Base-by-base conservation (phyloP, 2,888 invertebrate species). In the Eristalis arbustorum region DNA sequence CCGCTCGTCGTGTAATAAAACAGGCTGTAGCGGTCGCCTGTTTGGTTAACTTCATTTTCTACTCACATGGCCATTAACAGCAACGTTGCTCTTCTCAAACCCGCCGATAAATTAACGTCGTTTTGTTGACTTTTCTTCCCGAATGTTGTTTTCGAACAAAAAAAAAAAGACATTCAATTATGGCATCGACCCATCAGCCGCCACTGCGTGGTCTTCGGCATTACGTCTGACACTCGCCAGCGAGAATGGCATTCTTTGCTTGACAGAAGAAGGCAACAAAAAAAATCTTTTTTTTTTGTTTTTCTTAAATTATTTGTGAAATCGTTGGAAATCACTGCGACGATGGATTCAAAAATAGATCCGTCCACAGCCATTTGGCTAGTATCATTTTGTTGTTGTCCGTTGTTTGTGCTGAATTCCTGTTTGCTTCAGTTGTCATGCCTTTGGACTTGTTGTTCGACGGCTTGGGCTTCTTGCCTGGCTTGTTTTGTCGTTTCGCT, bases 401-500 rank as follows among this genome's bases (percentile, higher is more conserved):
- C 11, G 62, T 73, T 66, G 68, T 71, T 68, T 77, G 42, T 14
- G 40, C 56, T 74, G 42, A 69, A 85, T 85, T 85, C 85, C 85
- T 85, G 85, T 85, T 82, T 78, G 64, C 74, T 22, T 77, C 67
- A 59, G 67, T 85, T 64, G 74, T 82, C 85, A 85, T 85, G 73
- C 77, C 81, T 66, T 25, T 78, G 82, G 81, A 77, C 72, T 77
- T 77, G 84, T 77, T 81, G 73, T 77, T 69, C 81, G 81, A 76
- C 66, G 80, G 37, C 77, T 77, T 69, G 77, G 69, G 73, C 77
- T 82, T 81, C 85, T 85, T 85, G 85, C 81, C 74, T 82, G 82
- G 77, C 77, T 85, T 85, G 81, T 82, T 85, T 77, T 81, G 72
- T 68, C 73, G 73, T 77, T 49, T 64, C 42, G 67, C 66, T 77